phyloP scores from a whole-genome alignment of 2,888 invertebrate species.

The Nomada flava region DNA sequence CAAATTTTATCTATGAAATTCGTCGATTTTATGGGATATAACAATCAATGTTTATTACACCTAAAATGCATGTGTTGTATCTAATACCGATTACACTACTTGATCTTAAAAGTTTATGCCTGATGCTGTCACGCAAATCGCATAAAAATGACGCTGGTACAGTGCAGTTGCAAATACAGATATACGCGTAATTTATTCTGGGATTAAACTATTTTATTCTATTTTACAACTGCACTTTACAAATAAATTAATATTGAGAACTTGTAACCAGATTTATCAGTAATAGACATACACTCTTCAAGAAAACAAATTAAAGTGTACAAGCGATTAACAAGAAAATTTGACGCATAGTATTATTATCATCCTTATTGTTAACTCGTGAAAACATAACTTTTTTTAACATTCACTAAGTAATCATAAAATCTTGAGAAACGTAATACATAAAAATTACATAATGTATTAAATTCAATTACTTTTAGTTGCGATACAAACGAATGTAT shows the following conservation, averaged over 20 bases:
- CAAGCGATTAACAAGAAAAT: constrained; percentile 27
- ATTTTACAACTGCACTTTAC: constrained; percentile 38
- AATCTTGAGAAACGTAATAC: constrained; percentile 3
- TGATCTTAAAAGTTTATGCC: constrained; percentile 28
- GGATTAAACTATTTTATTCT: constrained; percentile 6
- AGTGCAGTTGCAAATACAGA: constrained; percentile 26
- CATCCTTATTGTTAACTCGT: constrained; percentile 58
- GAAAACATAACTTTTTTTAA: constrained; percentile 15
- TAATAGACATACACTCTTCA: constrained; percentile 25
- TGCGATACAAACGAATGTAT: not conserved
- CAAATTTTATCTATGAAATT: constrained; percentile 34
- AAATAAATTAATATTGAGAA: constrained; percentile 41
- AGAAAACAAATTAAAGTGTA: constrained; percentile 24
- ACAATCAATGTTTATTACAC: constrained; percentile 35
- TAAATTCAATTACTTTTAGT: not conserved
- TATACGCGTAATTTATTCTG: constrained; percentile 4
- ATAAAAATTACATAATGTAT: constrained; percentile 1
- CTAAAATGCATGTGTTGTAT: constrained; percentile 24
- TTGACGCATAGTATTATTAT: constrained; percentile 14
- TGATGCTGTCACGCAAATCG: constrained; percentile 29
- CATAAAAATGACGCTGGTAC: constrained; percentile 33
- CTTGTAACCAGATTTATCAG: constrained; percentile 15
- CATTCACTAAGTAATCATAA: not conserved
- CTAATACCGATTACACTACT: constrained; percentile 30
- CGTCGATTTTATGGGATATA: constrained; percentile 31